These are phyloP conservation scores for Bombylius major DNA, from an alignment of 2,888 invertebrate species.

Conservation along the genomic window DNA sequence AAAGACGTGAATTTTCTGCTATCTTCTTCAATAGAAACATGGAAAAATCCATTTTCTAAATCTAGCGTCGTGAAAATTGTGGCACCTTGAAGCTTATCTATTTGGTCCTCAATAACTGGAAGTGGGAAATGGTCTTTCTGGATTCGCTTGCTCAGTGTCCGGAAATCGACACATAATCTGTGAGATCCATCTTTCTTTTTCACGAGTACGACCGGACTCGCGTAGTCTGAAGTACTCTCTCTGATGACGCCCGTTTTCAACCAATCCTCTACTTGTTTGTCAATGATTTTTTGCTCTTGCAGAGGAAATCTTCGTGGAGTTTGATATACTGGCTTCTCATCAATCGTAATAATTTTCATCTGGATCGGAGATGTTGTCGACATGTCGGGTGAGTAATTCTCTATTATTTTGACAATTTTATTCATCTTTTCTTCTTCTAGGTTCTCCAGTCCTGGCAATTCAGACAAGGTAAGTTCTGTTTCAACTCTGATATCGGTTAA, in stretches of 20 bases:
- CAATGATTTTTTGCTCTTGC: neutral
- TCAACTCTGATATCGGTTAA: too few species aligned
- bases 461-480: too few species aligned
- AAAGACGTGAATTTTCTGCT: conserved; percentile 23
- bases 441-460: too few species aligned
- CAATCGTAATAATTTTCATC: neutral
- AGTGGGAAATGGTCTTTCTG: conserved; percentile 19
- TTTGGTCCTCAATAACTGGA: conserved; percentile 23
- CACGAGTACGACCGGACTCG: neutral
- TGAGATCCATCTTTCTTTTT: neutral
- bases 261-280: neutral
- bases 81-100: conserved; percentile 21
- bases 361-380: neutral
- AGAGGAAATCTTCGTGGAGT: conserved; percentile 2
- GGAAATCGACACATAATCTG: neutral
- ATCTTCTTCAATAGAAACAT: conserved; percentile 20
- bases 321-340: neutral
- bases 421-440: too few species aligned
- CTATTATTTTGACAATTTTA: neutral
- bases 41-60: conserved; percentile 26
- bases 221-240: conserved; percentile 10
- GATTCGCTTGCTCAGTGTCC: neutral
- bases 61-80: conserved; percentile 22
- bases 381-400: neutral
- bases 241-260: neutral